phyloP scores from a whole-genome alignment of 2,113 vertebrate genomes.

The Mesitornis unicolor region DNA sequence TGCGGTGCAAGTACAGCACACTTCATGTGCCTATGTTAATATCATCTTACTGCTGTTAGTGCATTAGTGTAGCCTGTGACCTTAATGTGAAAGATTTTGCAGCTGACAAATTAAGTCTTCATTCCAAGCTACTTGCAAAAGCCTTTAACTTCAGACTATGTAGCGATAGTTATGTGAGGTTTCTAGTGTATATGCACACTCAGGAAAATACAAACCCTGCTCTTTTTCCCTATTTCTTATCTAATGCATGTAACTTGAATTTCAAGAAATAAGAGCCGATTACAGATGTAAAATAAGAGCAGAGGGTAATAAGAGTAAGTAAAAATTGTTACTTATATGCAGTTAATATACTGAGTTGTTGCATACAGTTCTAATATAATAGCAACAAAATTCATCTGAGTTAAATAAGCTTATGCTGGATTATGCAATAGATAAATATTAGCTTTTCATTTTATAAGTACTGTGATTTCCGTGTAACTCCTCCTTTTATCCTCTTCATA shows the following conservation, averaged over 20 bases:
- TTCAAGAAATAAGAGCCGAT: background rate
- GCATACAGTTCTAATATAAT: background rate
- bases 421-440: constrained; percentile 16
- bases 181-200: background rate
- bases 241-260: background rate
- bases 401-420: background rate
- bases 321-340: background rate
- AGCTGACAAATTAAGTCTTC: background rate
- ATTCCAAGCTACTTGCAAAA: background rate
- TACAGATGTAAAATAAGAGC: background rate
- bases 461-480: constrained; percentile 15
- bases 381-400: background rate
- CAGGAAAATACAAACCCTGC: background rate
- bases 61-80: background rate
- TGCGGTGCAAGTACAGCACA: background rate
- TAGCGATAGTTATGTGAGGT: background rate
- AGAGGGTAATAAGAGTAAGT: background rate
- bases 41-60: background rate
- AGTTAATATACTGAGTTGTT: background rate
- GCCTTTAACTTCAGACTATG: background rate
- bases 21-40: background rate
- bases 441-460: constrained; percentile 4
- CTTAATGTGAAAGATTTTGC: background rate
- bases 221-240: background rate
- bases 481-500: background rate